These are phyloP conservation scores for Cercopithecus diana DNA, from an alignment of 2,797 vertebrate species.

Conservation along the genomic window DNA sequence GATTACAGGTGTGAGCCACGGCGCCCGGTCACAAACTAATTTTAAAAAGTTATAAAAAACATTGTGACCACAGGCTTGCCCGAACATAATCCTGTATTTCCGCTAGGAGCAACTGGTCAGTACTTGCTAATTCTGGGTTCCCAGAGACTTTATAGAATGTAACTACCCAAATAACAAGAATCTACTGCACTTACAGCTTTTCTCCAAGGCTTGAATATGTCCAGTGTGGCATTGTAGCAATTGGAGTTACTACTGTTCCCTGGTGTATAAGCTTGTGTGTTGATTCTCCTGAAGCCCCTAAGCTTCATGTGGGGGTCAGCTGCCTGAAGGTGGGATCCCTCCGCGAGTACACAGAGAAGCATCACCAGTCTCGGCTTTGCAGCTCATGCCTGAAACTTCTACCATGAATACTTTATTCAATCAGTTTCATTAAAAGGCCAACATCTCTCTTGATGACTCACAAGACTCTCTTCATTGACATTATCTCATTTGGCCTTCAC, in stretches of 20 bases:
- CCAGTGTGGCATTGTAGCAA: neutral
- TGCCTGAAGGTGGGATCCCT: neutral
- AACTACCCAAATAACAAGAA: neutral
- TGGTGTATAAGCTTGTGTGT: neutral
- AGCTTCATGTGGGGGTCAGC: neutral
- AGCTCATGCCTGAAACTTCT: neutral
- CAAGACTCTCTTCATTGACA: neutral
- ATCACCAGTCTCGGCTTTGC: accelerated
- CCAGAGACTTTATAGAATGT: neutral
- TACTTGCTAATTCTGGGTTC: neutral
- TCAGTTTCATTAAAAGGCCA: neutral
- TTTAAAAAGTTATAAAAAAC: too few species aligned
- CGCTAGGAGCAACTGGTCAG: neutral
- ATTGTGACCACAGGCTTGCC: neutral
- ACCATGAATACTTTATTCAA: neutral
- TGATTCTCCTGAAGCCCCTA: neutral
- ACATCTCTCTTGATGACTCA: neutral
- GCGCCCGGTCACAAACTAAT: too few species aligned
- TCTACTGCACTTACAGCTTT: accelerated
- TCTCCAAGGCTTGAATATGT: neutral
- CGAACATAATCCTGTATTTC: neutral
- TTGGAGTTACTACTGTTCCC: too few species aligned
- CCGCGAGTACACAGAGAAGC: neutral
- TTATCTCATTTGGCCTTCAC: neutral
- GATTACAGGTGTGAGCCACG: too few species aligned